phyloP scores from a whole-genome alignment of 2,888 invertebrate species.

The Tenthredo notha region DNA sequence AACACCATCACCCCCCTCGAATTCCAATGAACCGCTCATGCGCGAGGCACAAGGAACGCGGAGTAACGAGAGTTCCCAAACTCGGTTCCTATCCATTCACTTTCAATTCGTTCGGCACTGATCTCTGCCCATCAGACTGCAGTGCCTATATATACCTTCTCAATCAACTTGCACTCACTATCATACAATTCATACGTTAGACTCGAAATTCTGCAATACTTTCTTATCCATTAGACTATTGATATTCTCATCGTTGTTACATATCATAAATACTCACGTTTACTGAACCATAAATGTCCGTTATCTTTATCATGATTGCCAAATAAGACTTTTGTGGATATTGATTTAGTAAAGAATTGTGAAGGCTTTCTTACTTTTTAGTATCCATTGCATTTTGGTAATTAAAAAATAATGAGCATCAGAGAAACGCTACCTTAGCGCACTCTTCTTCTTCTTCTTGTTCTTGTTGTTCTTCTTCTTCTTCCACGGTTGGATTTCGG shows the following conservation, averaged over 20 bases:
- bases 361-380: background rate
- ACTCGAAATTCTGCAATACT: background rate
- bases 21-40: constrained; percentile 50
- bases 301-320: no score
- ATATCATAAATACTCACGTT: background rate
- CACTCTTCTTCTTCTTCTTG: constrained; percentile 18
- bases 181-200: background rate
- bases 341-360: no score
- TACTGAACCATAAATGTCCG: background rate
- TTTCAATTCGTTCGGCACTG: constrained; percentile 43
- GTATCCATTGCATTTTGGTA: background rate
- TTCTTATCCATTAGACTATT: no score
- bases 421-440: constrained; percentile 38
- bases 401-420: constrained; percentile 37
- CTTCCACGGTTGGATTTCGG: constrained; percentile 29
- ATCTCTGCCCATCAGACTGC: constrained; percentile 8
- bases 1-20: constrained; percentile 44
- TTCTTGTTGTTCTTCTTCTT: constrained; percentile 26
- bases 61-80: constrained; percentile 47
- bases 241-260: background rate
- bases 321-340: no score
- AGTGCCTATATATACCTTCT: background rate
- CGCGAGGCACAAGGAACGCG: constrained; percentile 34
- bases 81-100: constrained; percentile 42
- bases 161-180: background rate